phyloP scores from a whole-genome alignment of 2,797 vertebrate species.

The Capromys pilorides region DNA sequence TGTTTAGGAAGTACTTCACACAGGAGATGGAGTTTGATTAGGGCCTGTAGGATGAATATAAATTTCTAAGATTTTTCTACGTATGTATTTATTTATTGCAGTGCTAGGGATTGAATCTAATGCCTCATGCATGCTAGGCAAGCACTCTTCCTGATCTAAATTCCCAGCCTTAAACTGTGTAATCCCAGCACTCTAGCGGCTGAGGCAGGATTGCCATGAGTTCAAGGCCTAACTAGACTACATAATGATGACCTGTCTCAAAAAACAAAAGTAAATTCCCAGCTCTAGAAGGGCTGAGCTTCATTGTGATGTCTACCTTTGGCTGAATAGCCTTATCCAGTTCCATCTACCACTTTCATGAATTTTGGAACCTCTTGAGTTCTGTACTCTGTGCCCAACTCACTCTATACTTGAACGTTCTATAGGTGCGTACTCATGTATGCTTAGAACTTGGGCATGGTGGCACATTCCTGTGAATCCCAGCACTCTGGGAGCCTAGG shows the following conservation, averaged over 20 bases:
- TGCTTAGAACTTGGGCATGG: background rate
- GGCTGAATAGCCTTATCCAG: background rate
- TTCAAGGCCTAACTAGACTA: background rate
- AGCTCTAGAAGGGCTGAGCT: background rate
- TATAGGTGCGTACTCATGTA: background rate
- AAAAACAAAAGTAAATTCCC: background rate
- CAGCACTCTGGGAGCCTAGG: background rate
- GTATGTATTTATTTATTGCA: background rate
- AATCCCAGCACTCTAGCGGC: background rate
- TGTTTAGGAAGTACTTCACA: background rate
- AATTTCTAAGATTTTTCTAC: background rate
- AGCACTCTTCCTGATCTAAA: background rate
- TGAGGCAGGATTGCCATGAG: background rate
- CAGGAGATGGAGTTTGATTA: background rate
- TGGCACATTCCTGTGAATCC: background rate
- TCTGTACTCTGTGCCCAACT: background rate
- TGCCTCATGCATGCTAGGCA: background rate
- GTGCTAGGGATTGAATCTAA: background rate
- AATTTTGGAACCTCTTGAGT: background rate
- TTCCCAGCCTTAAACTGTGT: background rate
- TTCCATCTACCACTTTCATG: background rate
- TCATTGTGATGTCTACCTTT: background rate
- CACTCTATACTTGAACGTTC: background rate
- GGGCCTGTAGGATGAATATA: conserved; percentile 12
- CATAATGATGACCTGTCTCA: background rate